Evolutionary conservation across 2,888 invertebrate species (phyloP).

Genomic region (Lithophane semibrunnea): DNA sequence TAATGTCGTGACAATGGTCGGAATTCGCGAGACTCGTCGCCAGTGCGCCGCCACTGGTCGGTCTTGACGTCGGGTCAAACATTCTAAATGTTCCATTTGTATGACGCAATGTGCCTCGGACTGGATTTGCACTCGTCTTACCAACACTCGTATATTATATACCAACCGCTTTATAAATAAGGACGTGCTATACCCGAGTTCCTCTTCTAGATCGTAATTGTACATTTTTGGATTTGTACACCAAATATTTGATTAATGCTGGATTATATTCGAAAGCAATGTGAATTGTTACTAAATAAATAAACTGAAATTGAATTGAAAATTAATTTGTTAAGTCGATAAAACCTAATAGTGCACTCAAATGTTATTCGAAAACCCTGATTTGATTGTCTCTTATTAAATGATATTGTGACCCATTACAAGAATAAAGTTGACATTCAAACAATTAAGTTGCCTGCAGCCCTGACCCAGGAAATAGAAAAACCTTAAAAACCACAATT

Average conservation of each 20-base stretch:
- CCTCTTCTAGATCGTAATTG: slow-evolving; percentile 26
- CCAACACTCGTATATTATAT: slow-evolving; percentile 76
- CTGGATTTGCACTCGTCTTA: slow-evolving; percentile 87
- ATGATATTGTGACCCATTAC: not conserved
- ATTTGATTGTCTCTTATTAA: not conserved
- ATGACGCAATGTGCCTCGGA: slow-evolving; percentile 85
- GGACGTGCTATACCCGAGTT: slow-evolving; percentile 40
- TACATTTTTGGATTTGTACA: no score
- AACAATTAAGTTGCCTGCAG: not conserved
- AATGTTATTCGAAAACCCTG: not conserved
- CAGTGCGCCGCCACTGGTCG: slow-evolving; percentile 66
- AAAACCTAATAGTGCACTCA: not conserved
- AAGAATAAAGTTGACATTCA: no score
- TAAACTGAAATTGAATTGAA: no score
- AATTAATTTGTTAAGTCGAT: slow-evolving; percentile 9
- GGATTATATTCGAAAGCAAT: no score
- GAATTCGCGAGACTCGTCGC: slow-evolving; percentile 77
- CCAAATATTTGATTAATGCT: no score
- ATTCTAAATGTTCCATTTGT: slow-evolving; percentile 86
- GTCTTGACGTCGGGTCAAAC: slow-evolving; percentile 84
- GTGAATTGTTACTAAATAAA: no score
- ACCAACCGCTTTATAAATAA: slow-evolving; percentile 60
- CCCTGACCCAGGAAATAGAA: not conserved
- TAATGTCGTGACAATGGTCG: slow-evolving; percentile 84
- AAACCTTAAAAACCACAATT: not conserved